Evolutionary conservation across 2,797 vertebrate genomes (phyloP), one percentile per base, ranked within the genome.

Genomic region (Betta splendens): DNA sequence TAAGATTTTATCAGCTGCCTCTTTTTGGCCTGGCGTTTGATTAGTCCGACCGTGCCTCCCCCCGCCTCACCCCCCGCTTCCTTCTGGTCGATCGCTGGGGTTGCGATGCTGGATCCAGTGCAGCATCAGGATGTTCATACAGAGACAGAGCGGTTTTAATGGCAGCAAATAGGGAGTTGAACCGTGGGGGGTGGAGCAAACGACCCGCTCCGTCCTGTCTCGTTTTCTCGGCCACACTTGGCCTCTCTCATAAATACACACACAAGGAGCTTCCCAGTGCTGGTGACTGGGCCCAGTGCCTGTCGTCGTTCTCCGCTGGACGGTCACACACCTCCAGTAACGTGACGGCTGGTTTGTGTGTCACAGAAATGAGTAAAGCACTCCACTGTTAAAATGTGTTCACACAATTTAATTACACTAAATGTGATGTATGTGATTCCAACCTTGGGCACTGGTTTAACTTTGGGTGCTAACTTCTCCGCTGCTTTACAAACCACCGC

Each of bases 211-310:
- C 77, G 66, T 86, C 78, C 62, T 77, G 77, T 85, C 80, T 79
- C 31, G 25, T 85, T 81, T 79, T 77, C 55, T 54, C 21, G 43
- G 75, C 75, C 70, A 75, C 68, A 79, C 66, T 84, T 74, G 85
- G 77, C 73, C 73, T 85, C 67, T 77, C 75, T 78, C 74, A 77
- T 71, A 81, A 72, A 83, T 69, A 76, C 77, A 74, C 70, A 79
- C 55, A 76, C 61, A 67, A 60, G 79, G 49, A 66, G 69, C 37
- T 59, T 4, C 62, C 39, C 31, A 5, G 55, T 44, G 47, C 66
- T 40, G 57, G 31, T 21, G 63, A 72, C 46, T 5, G 20, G 32
- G 48, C 39, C 40, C 20, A 37, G 49, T 45, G 59, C 58, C 61
- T 37, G 45, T 55, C 73, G 69, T 78, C 73, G 61, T 57, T 65